Evolutionary conservation across 2,888 invertebrate species (phyloP).

Genomic region (Melikaiella ostensackeni): DNA sequence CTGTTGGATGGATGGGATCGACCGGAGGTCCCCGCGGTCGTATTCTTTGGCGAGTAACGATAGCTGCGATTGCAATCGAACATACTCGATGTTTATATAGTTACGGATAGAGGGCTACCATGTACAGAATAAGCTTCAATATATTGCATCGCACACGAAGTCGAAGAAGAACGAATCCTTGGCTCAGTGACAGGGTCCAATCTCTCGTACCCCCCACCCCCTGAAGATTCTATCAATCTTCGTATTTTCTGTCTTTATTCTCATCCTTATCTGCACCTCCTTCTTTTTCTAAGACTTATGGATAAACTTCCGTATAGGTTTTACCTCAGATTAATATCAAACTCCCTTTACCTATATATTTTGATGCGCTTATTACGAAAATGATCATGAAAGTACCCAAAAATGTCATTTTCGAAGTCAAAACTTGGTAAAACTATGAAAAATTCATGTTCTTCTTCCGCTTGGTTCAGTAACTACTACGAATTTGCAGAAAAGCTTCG

Average conservation of each 20-base stretch:
- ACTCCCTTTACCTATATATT: no score
- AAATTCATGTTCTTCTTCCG: no score
- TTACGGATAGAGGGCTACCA: neutral
- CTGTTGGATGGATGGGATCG: neutral
- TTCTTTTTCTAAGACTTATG: neutral
- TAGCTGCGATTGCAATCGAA: constrained; percentile 7
- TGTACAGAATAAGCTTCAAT: neutral
- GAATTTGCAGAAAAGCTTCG: no score
- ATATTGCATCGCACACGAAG: neutral
- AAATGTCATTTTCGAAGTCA: no score
- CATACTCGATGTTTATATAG: constrained; percentile 1
- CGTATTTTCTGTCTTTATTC: neutral
- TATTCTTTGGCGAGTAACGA: neutral
- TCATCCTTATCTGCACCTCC: no score
- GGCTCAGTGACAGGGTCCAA: neutral
- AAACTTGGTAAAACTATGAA: no score
- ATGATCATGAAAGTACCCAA: no score
- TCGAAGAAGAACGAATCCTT: neutral
- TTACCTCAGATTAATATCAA: no score
- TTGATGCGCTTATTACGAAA: no score
- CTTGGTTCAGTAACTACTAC: no score
- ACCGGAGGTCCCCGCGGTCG: neutral
- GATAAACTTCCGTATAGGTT: no score
- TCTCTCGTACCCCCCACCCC: neutral
- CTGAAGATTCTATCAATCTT: neutral